Conservation (phyloP, 2,113 vertebrate genomes). For the Propithecus coquereli region DNA sequence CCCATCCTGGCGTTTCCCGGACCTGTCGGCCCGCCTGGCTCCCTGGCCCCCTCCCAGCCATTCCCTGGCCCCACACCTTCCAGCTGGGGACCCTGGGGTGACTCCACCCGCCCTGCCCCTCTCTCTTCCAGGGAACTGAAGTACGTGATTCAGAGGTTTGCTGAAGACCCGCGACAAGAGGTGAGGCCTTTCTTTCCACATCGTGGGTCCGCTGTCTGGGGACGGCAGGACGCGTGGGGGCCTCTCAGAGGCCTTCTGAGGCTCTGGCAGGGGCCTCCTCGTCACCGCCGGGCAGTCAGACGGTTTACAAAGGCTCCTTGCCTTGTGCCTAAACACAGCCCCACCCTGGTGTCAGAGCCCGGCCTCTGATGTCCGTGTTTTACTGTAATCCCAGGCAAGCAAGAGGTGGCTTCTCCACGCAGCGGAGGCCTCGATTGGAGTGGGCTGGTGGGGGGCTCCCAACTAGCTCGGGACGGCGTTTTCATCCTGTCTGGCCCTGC, state of each 20-base stretch:
- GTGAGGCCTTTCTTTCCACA: slow-evolving; percentile 79
- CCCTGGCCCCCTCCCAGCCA: rapidly evolving
- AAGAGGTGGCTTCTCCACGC: neutral
- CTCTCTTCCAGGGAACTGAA: slow-evolving; percentile 92
- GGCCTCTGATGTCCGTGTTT: neutral
- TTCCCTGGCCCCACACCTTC: rapidly evolving
- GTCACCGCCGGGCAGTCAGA: rapidly evolving
- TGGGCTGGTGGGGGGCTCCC: neutral
- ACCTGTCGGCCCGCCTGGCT: rapidly evolving
- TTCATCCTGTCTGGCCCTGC: neutral
- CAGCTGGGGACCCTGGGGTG: neutral
- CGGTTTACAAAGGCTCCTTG: neutral
- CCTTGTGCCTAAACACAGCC: neutral
- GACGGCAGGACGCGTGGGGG: rapidly evolving
- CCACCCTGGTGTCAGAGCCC: neutral
- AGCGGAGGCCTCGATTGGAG: rapidly evolving
- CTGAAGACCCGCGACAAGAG: slow-evolving; percentile 97
- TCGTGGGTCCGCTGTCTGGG: rapidly evolving
- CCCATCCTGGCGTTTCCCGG: rapidly evolving
- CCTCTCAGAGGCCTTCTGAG: rapidly evolving
- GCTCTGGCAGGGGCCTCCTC: neutral
- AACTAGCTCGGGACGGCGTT: neutral
- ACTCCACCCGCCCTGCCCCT: rapidly evolving
- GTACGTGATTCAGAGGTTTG: slow-evolving; percentile 98
- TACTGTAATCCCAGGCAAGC: neutral